Conservation (phyloP, 2,113 vertebrate genomes). For the Marcusenius ussheri region DNA sequence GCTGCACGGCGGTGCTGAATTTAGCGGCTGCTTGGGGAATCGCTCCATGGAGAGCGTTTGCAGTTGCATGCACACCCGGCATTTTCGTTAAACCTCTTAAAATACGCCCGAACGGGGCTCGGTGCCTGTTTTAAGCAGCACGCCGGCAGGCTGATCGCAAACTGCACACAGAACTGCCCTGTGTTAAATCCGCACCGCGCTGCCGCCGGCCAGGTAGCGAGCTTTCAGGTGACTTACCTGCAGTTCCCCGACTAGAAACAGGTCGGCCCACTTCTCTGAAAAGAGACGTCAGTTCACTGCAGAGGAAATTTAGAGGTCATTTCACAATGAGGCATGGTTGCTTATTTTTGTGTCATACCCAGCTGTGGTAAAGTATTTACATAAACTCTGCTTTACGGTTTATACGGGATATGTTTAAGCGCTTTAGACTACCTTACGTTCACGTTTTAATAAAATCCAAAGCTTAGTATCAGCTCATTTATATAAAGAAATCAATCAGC, state of each 20-base stretch:
- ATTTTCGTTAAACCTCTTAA: neutral
- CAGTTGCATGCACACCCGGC: neutral
- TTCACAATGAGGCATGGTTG: neutral
- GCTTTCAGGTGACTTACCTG: neutral
- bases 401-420: neutral
- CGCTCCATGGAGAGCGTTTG: neutral
- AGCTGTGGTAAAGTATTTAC: neutral
- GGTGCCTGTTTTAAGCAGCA: neutral
- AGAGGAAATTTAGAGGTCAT: constrained; percentile 16
- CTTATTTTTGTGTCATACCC: neutral
- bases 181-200: neutral
- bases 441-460: neutral
- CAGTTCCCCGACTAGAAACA: neutral
- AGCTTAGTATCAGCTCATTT: neutral
- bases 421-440: neutral
- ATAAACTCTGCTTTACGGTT: neutral
- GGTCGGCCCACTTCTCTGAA: constrained; percentile 14
- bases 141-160: neutral
- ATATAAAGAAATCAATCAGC: neutral
- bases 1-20: neutral
- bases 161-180: neutral
- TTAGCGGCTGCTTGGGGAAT: neutral
- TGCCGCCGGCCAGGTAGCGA: neutral
- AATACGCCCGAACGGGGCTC: neutral
- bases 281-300: constrained; percentile 17